Conservation (phyloP, 2,113 vertebrate genomes). For the Psammodynastes pulverulentus region DNA sequence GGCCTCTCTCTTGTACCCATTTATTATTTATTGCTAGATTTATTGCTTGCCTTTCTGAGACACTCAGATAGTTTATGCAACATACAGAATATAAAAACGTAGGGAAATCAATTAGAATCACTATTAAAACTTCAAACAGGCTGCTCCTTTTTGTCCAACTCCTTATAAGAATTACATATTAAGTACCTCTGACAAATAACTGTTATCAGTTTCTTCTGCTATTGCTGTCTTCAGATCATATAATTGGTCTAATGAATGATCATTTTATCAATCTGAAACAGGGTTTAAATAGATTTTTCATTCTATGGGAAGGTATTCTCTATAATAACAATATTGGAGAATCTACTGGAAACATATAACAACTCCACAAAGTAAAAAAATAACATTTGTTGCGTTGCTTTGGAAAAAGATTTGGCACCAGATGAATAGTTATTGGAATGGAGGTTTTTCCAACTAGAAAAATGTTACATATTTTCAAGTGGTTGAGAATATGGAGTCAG, state of each 20-base stretch:
- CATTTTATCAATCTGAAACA: background rate
- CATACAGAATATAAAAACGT: background rate
- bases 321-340: background rate
- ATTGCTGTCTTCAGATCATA: background rate
- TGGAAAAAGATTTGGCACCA: background rate
- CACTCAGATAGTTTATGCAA: background rate
- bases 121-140: background rate
- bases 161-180: background rate
- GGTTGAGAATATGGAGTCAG: background rate
- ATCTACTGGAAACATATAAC: background rate
- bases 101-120: background rate
- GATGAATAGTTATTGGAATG: background rate
- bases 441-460: background rate
- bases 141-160: background rate
- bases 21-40: background rate
- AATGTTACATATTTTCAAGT: background rate
- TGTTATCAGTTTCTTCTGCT: background rate
- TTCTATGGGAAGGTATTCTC: background rate
- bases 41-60: background rate
- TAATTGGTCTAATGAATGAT: background rate
- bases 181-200: background rate
- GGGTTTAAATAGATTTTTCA: background rate
- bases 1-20: background rate
- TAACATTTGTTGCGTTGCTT: background rate
- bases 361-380: background rate